Evolutionary conservation across 35 echinoderm and acorn worm species (phyloP), one percentile per base, ranked within the genome.

Genomic region (Diadema setosum): DNA sequence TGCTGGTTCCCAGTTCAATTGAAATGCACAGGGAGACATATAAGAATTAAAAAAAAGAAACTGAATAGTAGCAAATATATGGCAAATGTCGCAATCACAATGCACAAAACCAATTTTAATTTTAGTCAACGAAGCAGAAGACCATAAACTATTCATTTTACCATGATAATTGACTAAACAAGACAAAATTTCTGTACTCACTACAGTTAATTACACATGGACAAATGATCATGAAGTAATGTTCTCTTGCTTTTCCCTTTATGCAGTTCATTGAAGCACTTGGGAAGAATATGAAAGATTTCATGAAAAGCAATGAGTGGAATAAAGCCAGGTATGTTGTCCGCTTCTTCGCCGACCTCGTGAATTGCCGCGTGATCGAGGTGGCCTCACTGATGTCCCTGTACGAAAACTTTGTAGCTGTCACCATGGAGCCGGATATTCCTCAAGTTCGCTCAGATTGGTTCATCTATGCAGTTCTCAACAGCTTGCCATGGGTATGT

Each of bases 401-500:
- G 42, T 94, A 94, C 69, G 88, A 95, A 83, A 65, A 87, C 34
- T 99, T 99, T 76, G 40, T 94, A 3, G 74, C 81, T 20, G 90
- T 84, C 20, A 70, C 91, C 42, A 37, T 80, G 39, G 96, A 99
- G 61, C 89, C 91, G 45, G 93, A 78, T 7, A 83, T 95, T 29
- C 93, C 96, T 20, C 96, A 99, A 92, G 93, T 93, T 4, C 85
- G 96, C 11, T 86, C 81, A 33, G 96, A 99, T 83, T 99, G 82
- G 86, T 99, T 92, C 61, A 84, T 99, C 30, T 92, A 94, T 73
- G 48, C 82, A 34, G 65, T 99, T 17, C 40, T 98, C 33, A 94
- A 85, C 36, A 88, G 86, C 32, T 50, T 99, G 12, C 96, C 96
- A 35, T 99, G 96, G 96, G 96, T 99, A 91, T n/a, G n/a, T n/a